Conservation (phyloP, 1,140 invertebrate genomes). For the Drosophila insularis region DNA sequence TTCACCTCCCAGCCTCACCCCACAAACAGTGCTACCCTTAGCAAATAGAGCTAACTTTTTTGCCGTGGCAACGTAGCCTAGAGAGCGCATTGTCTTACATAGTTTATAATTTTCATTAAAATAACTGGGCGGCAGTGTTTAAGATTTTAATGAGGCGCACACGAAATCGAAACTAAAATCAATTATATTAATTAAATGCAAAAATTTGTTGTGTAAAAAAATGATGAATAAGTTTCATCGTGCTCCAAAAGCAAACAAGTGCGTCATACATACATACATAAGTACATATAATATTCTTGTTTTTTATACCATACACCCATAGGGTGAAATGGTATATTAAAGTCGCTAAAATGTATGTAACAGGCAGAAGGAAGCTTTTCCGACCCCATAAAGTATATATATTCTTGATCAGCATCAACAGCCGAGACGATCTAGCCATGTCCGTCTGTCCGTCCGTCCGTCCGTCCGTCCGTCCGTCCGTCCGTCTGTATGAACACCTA, state of each 20-base stretch:
- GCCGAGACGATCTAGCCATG: no score
- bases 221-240: constrained; percentile 10
- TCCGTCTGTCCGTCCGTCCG: no score
- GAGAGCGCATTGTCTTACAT: constrained; percentile 41
- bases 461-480: no score
- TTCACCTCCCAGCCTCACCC: no score
- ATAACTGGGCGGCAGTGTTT: constrained; percentile 4
- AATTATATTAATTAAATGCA: constrained; percentile 24
- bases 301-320: no score
- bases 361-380: no score
- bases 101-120: constrained; percentile 35
- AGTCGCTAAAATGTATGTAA: no score
- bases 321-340: no score
- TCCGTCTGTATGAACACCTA: no score
- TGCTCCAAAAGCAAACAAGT: constrained; percentile 6
- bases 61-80: constrained; percentile 46
- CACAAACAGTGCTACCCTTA: no score
- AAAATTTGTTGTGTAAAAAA: not conserved
- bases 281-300: constrained; percentile 10
- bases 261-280: constrained; percentile 37
- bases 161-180: constrained; percentile 7
- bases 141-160: constrained; percentile 21
- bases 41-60: constrained; percentile 10
- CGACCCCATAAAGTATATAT: no score
- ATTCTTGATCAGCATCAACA: no score